A percentile compares a stretch with the other conserved stretches of the same genome.
Conservation (phyloP, 2,113 vertebrate genomes). For the Macaca fascicularis region DNA sequence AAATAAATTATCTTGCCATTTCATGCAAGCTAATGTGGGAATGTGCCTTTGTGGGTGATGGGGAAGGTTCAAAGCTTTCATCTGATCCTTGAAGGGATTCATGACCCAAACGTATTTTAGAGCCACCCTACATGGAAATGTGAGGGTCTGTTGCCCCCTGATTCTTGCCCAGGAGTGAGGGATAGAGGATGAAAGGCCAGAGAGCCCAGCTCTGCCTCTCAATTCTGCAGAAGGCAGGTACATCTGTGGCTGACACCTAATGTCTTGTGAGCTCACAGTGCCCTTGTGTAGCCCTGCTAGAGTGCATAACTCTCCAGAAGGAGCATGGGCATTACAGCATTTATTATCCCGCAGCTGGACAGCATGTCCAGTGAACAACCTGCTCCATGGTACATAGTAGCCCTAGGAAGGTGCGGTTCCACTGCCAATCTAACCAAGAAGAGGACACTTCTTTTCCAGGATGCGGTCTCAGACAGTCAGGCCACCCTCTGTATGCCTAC, state of each 20-base stretch:
- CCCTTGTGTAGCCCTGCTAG: not conserved
- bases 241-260: not conserved
- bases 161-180: not conserved
- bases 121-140: not conserved
- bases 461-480: not conserved
- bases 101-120: not conserved
- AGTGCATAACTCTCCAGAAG: not conserved
- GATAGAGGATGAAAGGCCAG: not conserved
- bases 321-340: not conserved
- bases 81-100: not conserved
- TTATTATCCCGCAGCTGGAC: not conserved
- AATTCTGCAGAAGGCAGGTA: not conserved
- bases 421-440: not conserved
- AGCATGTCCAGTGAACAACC: not conserved
- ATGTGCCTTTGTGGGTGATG: not conserved
- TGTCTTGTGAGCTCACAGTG: not conserved
- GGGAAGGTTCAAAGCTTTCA: not conserved
- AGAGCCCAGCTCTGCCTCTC: not conserved
- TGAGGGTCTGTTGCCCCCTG: not conserved
- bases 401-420: not conserved
- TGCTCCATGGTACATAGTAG: not conserved
- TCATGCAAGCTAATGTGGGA: not conserved
- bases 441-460: not conserved
- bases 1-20: not conserved
- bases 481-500: not conserved